Conservation (phyloP, 2,113 vertebrate genomes). For the Callopanchax toddi region DNA sequence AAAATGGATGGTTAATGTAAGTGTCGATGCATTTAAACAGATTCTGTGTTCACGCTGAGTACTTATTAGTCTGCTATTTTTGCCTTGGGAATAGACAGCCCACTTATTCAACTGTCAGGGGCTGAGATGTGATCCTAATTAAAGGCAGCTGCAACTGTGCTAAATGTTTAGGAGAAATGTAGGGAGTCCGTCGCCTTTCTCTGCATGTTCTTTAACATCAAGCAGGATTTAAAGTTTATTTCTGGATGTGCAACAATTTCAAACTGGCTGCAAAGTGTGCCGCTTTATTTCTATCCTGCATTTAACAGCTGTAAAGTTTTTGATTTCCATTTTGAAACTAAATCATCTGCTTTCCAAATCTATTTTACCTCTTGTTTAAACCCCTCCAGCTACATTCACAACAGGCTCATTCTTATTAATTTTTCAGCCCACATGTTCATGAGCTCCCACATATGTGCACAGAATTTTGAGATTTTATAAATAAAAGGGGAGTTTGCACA, state of each 20-base stretch:
- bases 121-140: conserved; percentile 43
- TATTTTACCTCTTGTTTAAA: too few relatives aligned
- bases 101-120: conserved; percentile 36
- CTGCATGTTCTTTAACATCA: conserved; percentile 1
- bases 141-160: conserved; percentile 47
- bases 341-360: too few relatives aligned
- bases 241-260: not conserved
- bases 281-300: too few relatives aligned
- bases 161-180: conserved; percentile 7
- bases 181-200: conserved; percentile 2
- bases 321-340: too few relatives aligned
- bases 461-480: too few relatives aligned
- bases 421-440: too few relatives aligned
- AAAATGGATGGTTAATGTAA: conserved; percentile 43
- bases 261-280: too few relatives aligned
- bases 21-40: conserved; percentile 35
- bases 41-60: conserved; percentile 38
- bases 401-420: too few relatives aligned
- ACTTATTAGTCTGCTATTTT: conserved; percentile 44
- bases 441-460: too few relatives aligned
- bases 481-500: too few relatives aligned
- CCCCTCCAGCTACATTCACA: too few relatives aligned
- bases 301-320: too few relatives aligned
- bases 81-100: conserved; percentile 24
- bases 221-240: not conserved